Conservation (phyloP, 2,888 invertebrate genomes). For the Chrysolina americana region DNA sequence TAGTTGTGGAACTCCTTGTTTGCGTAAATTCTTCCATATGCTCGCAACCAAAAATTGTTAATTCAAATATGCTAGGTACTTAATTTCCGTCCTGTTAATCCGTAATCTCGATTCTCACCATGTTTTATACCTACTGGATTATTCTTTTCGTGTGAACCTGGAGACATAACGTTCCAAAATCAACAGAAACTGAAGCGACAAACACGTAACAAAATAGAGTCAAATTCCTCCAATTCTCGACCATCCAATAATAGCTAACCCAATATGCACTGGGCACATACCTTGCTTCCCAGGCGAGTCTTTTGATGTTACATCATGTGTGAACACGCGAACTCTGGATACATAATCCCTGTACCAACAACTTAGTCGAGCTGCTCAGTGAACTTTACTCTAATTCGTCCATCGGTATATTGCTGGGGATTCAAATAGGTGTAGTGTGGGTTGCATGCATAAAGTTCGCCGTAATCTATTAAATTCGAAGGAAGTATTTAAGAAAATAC, state of each 20-base stretch:
- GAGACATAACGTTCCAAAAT: too few species aligned
- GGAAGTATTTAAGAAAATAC: not conserved
- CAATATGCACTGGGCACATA: not conserved
- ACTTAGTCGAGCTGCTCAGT: not conserved
- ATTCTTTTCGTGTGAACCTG: too few species aligned
- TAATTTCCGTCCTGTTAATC: too few species aligned
- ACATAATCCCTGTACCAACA: slow-evolving; percentile 32
- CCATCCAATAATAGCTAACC: not conserved
- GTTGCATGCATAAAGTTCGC: not conserved
- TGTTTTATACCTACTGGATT: too few species aligned
- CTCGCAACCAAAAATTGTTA: too few species aligned
- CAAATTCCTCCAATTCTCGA: not conserved
- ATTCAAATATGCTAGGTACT: too few species aligned
- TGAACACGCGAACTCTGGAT: slow-evolving; percentile 30
- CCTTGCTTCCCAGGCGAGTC: not conserved
- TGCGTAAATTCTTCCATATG: too few species aligned
- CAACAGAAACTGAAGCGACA: not conserved
- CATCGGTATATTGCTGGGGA: not conserved
- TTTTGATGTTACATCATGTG: slow-evolving; percentile 38
- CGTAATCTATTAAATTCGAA: not conserved
- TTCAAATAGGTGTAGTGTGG: not conserved
- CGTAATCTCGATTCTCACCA: too few species aligned
- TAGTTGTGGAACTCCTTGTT: too few species aligned
- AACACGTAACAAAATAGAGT: too few species aligned
- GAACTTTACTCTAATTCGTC: not conserved